Base-by-base conservation (phyloP, 2,888 invertebrate species). In the Disparrhopalites patrizii region DNA sequence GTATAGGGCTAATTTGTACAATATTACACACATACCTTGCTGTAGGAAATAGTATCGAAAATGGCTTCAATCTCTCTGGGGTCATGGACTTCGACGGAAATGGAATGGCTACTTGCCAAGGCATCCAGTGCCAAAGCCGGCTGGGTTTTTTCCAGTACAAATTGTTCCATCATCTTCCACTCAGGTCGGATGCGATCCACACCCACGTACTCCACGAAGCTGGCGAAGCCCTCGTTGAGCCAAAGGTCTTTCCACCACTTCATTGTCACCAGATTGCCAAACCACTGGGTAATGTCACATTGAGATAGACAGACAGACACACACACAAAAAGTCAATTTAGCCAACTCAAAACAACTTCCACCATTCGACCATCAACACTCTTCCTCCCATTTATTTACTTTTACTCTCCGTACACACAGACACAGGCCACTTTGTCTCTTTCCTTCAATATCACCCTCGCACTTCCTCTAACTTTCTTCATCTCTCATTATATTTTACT, bases 211-310 rank as follows among this genome's bases (percentile, higher is more conserved):
- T 91, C 90, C 71, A 93, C 84, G 75, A 89, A 90, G 57, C 87
- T 88, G 0, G 92, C 91, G 68, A 92, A 87, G 0, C 89, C 94
- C 78, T 94, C 93, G 78, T 93, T 89, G 69, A 95, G 81, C 94
- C 95, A 95, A 57, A 90, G 83, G 73, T 94, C 90, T 56, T 90
- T 91, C 93, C 93, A 93, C 93, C 93, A 93, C 76, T 90, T 88
- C 81, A 95, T 94, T 0, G 95, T 94, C 0, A 94, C 93, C 20
- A 96, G 83, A 74, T 95, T 94, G 50, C 91, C 91, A 78, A 91
- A 90, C 91, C 91, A 92, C 82, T 83, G 65, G 4, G 67, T 47
- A 47, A 47, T 47, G 47, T 23, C 47, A n/a, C n/a, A n/a, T n/a
- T n/a, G n/a, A n/a, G n/a, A n/a, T n/a, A n/a, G n/a, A n/a, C n/a